Conservation (phyloP, 2,797 vertebrate species). For the Coendou prehensilis region DNA sequence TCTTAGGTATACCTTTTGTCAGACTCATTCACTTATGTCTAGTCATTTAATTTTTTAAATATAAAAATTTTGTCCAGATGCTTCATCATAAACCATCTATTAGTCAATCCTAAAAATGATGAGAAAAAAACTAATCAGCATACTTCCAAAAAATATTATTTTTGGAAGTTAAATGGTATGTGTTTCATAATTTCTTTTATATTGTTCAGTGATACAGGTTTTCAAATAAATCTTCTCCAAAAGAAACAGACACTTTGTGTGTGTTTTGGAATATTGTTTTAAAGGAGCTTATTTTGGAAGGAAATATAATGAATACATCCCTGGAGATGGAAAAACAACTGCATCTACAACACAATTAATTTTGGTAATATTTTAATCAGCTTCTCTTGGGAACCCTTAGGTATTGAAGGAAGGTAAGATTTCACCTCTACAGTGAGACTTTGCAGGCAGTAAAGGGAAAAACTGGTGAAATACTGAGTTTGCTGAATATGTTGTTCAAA, state of each 20-base stretch:
- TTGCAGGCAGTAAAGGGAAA: background rate
- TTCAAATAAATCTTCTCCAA: background rate
- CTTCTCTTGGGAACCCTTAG: background rate
- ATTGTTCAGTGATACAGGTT: background rate
- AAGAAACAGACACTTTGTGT: background rate
- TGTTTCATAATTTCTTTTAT: background rate
- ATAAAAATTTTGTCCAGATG: background rate
- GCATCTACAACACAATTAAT: background rate
- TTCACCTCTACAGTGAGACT: background rate
- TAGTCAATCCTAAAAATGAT: background rate
- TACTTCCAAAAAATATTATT: background rate
- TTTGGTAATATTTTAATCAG: constrained; percentile 35
- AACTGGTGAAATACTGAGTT: background rate
- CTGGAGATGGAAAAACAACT: background rate
- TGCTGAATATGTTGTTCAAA: background rate
- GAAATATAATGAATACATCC: background rate
- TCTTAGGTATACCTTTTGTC: background rate
- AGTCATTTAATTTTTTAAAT: background rate
- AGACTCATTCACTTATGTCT: background rate
- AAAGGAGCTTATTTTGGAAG: background rate
- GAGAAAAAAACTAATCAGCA: background rate
- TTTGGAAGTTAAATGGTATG: background rate
- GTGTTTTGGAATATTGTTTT: background rate
- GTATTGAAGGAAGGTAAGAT: background rate
- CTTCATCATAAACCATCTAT: background rate